These are phyloP conservation scores for Phalloptychus januarius DNA, from an alignment of 2,797 vertebrate species.

Conservation along the genomic window DNA sequence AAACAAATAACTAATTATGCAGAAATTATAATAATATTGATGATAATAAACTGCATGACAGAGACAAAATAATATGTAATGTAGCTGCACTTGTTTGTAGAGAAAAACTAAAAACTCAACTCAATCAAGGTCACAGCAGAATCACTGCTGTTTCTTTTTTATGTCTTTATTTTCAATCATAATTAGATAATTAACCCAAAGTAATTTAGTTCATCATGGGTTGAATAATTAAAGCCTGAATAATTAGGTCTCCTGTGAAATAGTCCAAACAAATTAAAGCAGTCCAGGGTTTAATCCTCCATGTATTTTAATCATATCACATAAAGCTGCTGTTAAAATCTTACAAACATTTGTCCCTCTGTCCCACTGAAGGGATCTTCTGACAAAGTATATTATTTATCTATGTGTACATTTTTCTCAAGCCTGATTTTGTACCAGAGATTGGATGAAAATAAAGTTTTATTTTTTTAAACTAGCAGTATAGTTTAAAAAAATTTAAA, in stretches of 20 bases:
- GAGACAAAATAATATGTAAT: background rate
- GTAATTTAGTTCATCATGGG: background rate
- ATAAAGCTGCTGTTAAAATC: background rate
- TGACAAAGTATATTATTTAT: background rate
- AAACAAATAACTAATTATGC: background rate
- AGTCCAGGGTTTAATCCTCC: background rate
- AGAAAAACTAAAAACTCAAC: background rate
- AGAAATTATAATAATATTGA: background rate
- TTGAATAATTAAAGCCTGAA: constrained; percentile 3
- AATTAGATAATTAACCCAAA: constrained; percentile 5
- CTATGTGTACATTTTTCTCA: background rate
- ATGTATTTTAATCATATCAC: background rate
- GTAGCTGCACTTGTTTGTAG: background rate
- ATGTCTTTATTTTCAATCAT: constrained; percentile 4
- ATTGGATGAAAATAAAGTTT: background rate
- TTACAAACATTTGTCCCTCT: background rate
- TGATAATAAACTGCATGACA: background rate
- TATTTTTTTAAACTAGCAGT: too few species aligned
- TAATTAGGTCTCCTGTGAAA: background rate
- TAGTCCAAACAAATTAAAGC: background rate
- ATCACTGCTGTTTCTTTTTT: background rate
- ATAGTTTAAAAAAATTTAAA: too few species aligned
- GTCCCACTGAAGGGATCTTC: background rate
- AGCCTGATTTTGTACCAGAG: background rate
- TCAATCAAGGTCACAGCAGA: constrained; percentile 1